Percentiles rank a stretch among this genome's conserved stretches.
These are phyloP conservation scores for Gonatopus flavifemur DNA, from an alignment of 1,140 invertebrate species.

Conservation along the genomic window DNA sequence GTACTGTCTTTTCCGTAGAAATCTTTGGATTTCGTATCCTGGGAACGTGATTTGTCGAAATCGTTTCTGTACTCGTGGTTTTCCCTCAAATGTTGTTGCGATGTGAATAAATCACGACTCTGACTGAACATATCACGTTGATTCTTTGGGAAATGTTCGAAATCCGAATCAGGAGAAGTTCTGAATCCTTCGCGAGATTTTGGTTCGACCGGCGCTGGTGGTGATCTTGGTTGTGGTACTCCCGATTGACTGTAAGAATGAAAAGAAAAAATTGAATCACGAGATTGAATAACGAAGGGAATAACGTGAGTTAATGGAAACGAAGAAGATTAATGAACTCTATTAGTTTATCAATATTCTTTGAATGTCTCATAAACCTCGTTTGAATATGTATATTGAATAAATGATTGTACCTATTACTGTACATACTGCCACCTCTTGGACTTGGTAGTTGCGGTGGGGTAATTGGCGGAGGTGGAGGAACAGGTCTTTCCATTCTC, in stretches of 20 bases:
- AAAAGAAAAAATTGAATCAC: too few relatives aligned
- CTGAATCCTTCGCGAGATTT: conserved; percentile 66
- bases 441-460: conserved; percentile 65
- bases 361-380: too few relatives aligned
- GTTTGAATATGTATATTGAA: not conserved
- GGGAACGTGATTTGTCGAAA: conserved; percentile 49
- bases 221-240: conserved; percentile 59
- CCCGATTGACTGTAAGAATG: conserved; percentile 52
- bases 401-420: conserved; percentile 48
- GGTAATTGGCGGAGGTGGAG: conserved; percentile 72
- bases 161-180: conserved; percentile 68
- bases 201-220: conserved; percentile 71
- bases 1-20: conserved; percentile 59
- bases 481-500: conserved; percentile 61
- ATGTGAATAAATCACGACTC: conserved; percentile 50
- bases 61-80: conserved; percentile 47
- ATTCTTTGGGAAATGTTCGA: conserved; percentile 56
- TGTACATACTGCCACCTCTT: conserved; percentile 57
- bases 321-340: not conserved
- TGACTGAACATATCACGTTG: conserved; percentile 55
- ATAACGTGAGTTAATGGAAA: too few relatives aligned
- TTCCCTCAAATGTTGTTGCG: conserved; percentile 49
- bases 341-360: too few relatives aligned
- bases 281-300: too few relatives aligned
- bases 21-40: conserved; percentile 62